Evolutionary conservation across 1,140 invertebrate genomes (phyloP), one percentile per base, ranked within the genome.

Genomic region (Chironomus striatipennis): DNA sequence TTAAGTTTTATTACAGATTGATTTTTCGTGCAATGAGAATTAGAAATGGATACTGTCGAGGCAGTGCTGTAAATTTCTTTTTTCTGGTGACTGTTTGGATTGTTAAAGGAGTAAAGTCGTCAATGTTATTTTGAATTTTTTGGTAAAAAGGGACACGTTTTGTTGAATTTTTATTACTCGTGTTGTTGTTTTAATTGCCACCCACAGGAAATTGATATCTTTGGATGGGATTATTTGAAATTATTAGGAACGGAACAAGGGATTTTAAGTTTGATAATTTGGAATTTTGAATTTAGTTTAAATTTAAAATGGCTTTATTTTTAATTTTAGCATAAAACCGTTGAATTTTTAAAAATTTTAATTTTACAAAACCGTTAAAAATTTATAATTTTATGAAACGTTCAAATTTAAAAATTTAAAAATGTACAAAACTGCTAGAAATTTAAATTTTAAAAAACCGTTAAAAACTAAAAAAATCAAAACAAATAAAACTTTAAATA

Each of bases 1-100:
- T 70, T 70, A 70, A 70, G 17, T 70, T 70, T 70, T 70, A 70
- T 70, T 20, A 20, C 65, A 70, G 65, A 70, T 70, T 70, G 65
- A 70, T 70, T 70, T 70, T 70, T 70, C 65, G 65, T 70, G 17
- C 65, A 18, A 12, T 70, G 65, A 57, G n/a, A 57, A 57, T 57
- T 57, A 57, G 47, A 57, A 12, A 15, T n/a, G 4, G 47, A 57
- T 57, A n/a, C 5, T 15, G 47, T 4, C 12, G 4, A 57, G 47
- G 12, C 12, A 57, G 10, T 57, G 47, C 15, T 47, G 43, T 47
- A 8, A 43, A 43, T 7, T 43, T 43, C 10, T 43, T 43, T 43
- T 47, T 47, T 3, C 15, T 57, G 47, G 47, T 57, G 47, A 7
- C 47, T 57, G 47, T 12, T 57, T 57, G 15, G 47, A 57, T 57